phyloP scores from a whole-genome alignment of 2,888 invertebrate genomes.

The Andrena marginata region DNA sequence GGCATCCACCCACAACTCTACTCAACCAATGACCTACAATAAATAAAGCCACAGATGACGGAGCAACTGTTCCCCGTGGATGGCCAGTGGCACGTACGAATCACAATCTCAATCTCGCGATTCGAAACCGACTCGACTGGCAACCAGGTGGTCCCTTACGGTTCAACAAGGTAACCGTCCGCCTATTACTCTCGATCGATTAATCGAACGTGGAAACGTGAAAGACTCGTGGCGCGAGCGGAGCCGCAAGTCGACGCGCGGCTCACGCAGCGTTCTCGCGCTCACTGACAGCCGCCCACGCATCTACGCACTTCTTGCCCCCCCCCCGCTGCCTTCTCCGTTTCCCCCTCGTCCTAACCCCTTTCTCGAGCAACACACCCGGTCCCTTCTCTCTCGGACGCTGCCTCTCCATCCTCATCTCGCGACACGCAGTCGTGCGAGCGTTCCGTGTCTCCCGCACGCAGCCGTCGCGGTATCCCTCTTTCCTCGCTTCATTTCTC shows the following conservation, averaged over 20 bases:
- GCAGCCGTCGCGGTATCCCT: conserved; percentile 10
- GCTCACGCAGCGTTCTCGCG: conserved; percentile 72
- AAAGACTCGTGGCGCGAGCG: conserved; percentile 36
- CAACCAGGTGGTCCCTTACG: not conserved
- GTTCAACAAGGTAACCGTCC: no score
- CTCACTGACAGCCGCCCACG: conserved; percentile 78
- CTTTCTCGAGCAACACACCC: conserved; percentile 8
- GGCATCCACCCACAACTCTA: no score
- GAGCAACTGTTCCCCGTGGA: no score
- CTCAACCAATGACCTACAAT: no score
- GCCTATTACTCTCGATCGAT: not conserved
- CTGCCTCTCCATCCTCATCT: conserved; percentile 29
- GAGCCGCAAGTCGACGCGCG: conserved; percentile 61
- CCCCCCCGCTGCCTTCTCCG: conserved; percentile 12
- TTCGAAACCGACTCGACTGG: not conserved
- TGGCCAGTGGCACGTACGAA: no score
- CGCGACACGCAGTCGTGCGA: conserved; percentile 4
- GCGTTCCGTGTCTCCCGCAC: conserved; percentile 17
- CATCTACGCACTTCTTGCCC: conserved; percentile 66
- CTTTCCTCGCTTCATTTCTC: not conserved
- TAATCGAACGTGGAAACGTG: conserved; percentile 8
- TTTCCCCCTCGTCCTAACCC: conserved; percentile 1
- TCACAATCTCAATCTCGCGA: conserved; percentile 7
- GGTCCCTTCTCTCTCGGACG: no score
- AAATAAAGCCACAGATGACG: no score